phyloP scores from a whole-genome alignment of 2,888 invertebrate species.

The Cryptosula pallasiana region DNA sequence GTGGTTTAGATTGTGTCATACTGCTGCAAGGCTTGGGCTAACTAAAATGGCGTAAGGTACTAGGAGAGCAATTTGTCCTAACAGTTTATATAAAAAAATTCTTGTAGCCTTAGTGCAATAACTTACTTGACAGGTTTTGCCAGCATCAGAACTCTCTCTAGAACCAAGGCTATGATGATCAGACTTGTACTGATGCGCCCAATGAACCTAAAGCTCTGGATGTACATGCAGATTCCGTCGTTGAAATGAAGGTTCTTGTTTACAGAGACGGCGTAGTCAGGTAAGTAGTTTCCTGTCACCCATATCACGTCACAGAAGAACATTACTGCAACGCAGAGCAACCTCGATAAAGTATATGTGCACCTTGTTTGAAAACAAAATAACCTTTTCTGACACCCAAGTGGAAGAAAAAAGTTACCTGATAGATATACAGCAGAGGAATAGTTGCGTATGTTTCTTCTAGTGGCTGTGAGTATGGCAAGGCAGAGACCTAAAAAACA shows the following conservation, averaged over 20 bases:
- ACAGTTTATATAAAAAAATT: no score
- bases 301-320: conserved; percentile 7
- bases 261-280: conserved; percentile 16
- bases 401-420: background rate
- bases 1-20: no score
- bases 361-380: no score
- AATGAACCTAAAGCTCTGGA: conserved; percentile 6
- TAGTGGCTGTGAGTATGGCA: conserved; percentile 2
- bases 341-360: no score
- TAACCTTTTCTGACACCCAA: no score
- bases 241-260: conserved; percentile 11
- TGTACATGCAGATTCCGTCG: conserved; percentile 19
- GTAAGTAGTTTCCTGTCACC: conserved; percentile 13
- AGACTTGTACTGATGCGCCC: conserved; percentile 13
- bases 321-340: no score
- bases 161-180: conserved; percentile 17
- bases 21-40: no score
- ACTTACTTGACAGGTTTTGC: background rate
- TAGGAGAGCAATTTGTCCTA: no score
- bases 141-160: conserved; percentile 12
- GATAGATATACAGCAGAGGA: conserved; percentile 14
- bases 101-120: no score
- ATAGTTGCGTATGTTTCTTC: conserved; percentile 15
- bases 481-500: conserved; percentile 12
- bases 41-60: no score